Evolutionary conservation across 2,113 vertebrate species (phyloP).

Genomic region (Loxodonta africana): DNA sequence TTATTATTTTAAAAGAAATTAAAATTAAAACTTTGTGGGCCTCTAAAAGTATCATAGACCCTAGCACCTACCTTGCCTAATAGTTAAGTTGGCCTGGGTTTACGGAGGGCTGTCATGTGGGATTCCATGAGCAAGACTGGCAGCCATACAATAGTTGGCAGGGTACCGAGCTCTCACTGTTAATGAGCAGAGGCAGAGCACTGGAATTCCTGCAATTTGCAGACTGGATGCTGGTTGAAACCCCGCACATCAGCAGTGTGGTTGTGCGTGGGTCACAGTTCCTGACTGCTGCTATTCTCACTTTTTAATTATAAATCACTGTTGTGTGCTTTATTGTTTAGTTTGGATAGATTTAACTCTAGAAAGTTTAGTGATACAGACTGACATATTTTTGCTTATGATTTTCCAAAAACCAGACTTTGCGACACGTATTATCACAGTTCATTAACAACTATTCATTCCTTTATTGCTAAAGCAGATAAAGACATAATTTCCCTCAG

Average conservation of each 20-base stretch:
- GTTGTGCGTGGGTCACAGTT: slow-evolving; percentile 9
- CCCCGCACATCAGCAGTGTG: not conserved
- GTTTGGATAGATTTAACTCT: not conserved
- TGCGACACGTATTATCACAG: not conserved
- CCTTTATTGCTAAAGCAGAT: slow-evolving; percentile 17
- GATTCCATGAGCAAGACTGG: slow-evolving; percentile 39
- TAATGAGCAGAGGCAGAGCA: slow-evolving; percentile 56
- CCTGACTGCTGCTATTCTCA: slow-evolving; percentile 37
- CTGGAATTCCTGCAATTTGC: slow-evolving; percentile 61
- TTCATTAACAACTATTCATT: not conserved
- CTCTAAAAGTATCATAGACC: not conserved
- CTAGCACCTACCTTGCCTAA: not conserved
- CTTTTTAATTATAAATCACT: slow-evolving; percentile 51
- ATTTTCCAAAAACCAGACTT: slow-evolving; percentile 36
- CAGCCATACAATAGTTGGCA: slow-evolving; percentile 55
- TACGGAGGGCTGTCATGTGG: slow-evolving; percentile 17
- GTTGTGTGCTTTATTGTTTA: not conserved
- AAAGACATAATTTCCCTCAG: not conserved
- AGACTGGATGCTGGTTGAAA: slow-evolving; percentile 22
- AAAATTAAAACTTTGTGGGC: not conserved
- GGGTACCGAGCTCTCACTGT: slow-evolving; percentile 36
- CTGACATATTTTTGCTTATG: not conserved
- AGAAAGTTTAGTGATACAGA: slow-evolving; percentile 48
- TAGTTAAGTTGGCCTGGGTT: not conserved
- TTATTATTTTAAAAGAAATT: slow-evolving; percentile 43